Base-by-base conservation (phyloP, 2,113 vertebrate genomes). In the Apistogramma diplotaenia region DNA sequence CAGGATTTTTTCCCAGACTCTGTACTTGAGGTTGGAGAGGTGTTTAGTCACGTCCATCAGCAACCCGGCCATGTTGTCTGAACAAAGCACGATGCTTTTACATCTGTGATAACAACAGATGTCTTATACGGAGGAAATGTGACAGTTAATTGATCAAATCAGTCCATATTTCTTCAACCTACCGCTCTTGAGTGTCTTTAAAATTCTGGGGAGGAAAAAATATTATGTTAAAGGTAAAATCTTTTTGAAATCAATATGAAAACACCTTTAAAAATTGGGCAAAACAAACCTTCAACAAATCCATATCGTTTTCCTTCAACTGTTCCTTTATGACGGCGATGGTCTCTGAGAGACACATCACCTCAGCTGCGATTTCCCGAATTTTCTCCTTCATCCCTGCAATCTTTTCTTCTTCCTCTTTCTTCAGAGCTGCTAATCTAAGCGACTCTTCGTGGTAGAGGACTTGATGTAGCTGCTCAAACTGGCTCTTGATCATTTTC, bases 1-100 rank as follows among this genome's bases (percentile, higher is more conserved):
- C 74, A 85, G 76, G 84, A 94, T 91, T 87, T 94, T 94, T 79
- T 95, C 92, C 93, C 92, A 95, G 27, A 94, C 91, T 72, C 79
- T 91, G 74, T 92, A 94, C 71, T 93, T 93, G 4, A 96, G 92
- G 82, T 95, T 95, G 58, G 85, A 84, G 29, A 95, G 78, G 79
- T 95, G 93, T 25, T 92, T 87, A 13, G 92, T 83, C 31, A 93
- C 85, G 2, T 96, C 93, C 13, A 95, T 84, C 78, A 95, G 87
- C 19, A 82, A 60, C 6, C 91, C 91, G 1, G 91, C 81, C 88
- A 92, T 85, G 83, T 71, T 37, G 33, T 92, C 87, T 21, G 87
- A 82, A 59, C 60, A 85, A 2, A 86, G 74, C 4, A 29, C 15
- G 5, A 77, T 19, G 58, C 57, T 89, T 83, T 81, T 79, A n/a